These are phyloP conservation scores for Papilio machaon DNA, from an alignment of 1,140 invertebrate species.

Conservation along the genomic window DNA sequence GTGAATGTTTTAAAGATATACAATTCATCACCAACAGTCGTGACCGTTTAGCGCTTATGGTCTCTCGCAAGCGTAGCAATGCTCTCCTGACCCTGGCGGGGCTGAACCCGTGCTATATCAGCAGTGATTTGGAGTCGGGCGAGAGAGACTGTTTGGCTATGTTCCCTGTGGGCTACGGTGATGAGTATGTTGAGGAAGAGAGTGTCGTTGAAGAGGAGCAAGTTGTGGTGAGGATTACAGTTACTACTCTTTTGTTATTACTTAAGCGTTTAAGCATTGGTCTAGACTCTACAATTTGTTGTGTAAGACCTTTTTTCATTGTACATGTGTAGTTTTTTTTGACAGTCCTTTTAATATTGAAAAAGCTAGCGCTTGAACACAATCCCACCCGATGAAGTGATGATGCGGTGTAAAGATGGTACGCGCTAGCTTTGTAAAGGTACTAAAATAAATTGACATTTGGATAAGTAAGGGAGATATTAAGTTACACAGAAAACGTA, in stretches of 20 bases:
- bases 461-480: too few species aligned
- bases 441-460: too few species aligned
- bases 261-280: background rate
- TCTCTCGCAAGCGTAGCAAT: slow-evolving; percentile 68
- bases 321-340: too few species aligned
- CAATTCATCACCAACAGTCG: slow-evolving; percentile 49
- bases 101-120: slow-evolving; percentile 69
- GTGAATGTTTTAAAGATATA: background rate
- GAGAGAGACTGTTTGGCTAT: slow-evolving; percentile 67
- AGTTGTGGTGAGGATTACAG: slow-evolving; percentile 39
- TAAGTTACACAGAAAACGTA: background rate
- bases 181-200: slow-evolving; percentile 67
- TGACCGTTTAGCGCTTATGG: slow-evolving; percentile 72
- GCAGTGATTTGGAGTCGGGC: slow-evolving; percentile 58
- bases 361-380: too few species aligned
- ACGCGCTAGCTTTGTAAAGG: too few species aligned
- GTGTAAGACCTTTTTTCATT: too few species aligned
- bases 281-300: background rate
- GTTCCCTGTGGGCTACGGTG: slow-evolving; percentile 75
- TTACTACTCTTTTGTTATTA: background rate
- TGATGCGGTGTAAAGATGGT: too few species aligned
- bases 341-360: too few species aligned
- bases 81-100: slow-evolving; percentile 68
- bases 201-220: slow-evolving; percentile 65
- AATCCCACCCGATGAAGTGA: too few species aligned